Base-by-base conservation (phyloP, 2,888 invertebrate species). In the Ferdinandea cuprea region DNA sequence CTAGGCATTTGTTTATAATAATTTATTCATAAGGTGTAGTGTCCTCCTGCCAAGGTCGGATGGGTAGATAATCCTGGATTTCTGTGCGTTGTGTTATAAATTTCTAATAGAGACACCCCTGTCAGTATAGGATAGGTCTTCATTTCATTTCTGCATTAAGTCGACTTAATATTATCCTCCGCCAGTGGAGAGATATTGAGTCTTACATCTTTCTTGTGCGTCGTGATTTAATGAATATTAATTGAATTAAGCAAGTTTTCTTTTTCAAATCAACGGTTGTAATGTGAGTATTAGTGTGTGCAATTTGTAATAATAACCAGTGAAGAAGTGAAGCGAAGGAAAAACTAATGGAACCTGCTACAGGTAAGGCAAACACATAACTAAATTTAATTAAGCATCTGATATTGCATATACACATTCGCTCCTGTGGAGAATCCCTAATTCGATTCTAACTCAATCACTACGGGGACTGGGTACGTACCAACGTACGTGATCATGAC, bases 11-110 rank as follows among this genome's bases (percentile, higher is more conserved):
- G 71, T 76, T 81, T 63, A 76, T 66, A 59, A 74, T 77, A 50
- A 81, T 72, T 72, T 56, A 81, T 77, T 77, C 61, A 72, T 66
- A 71, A 59, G 32, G 76, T 66, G 58, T 61, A 48, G 32, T 68
- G 73, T 15, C 46, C 40, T 66, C 58, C 9, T 21, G 2, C 2
- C 63, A 72, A 79, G 66, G 68, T 79, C 56, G 61, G 59, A 17
- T 28, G 30, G 6, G 46, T 66, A n/a, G n/a, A n/a, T n/a, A 9
- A 40, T 72, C 54, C 25, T 8, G 32, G 65, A 30, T 73, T 56
- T 46, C 21, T 56, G 63, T 40, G 63, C 13, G 54, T 8, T 40
- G 73, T 46, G 61, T 63, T 28, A 32, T 69, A 46, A 56, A 68
- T 37, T 71, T 35, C 1, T 15, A 30, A 48, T 32, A 58, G 4